Base-by-base conservation (phyloP, 2,797 vertebrate species). In the Saguinus oedipus region DNA sequence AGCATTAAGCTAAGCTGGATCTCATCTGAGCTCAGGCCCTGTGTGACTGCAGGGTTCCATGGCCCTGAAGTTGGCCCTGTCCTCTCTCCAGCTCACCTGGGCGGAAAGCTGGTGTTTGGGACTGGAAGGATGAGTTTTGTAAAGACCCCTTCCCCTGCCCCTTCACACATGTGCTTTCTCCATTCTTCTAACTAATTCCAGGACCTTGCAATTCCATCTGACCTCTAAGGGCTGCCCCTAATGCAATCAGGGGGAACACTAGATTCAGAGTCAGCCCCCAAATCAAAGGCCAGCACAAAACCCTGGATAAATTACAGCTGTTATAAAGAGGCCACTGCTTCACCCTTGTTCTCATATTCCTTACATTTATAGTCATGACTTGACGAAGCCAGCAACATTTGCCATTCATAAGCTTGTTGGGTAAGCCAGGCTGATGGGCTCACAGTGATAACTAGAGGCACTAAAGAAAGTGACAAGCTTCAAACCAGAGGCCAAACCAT, bases 121-220 rank as follows among this genome's bases (percentile, higher is more conserved):
- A 22, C 78, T 50, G 55, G 39, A 93, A 97, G 89, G 85, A 72
- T 97, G 95, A 98, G 96, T 96, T 97, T 97, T 98, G 95, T 97
- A 98, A 97, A 80, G 72, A 97, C 94, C 97, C 96, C 97, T 98
- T 98, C 98, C 98, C 97, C 96, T 97, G 95, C 97, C 98, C 93
- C 97, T 42, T 55, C 94, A 96, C 97, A 97, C 98, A 97, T 97
- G 98, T 97, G 98, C 98, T 98, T 98, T 99, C 98, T 98, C 99
- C 97, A 99, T 99, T 99, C 99, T 99, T 99, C 99, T 99, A 99
- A 99, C 99, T 99, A 98, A 98, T 99, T 99, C 99, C 99, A 99
- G 99, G 99, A 99, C 99, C 99, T 98, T 99, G 98, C 99, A 99
- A 99, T 99, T 99, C 98, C 91, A 96, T 98, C 98, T 98, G 98